Evolutionary conservation across 2,797 vertebrate species (phyloP), one percentile per base, ranked within the genome.

Genomic region (Schizothorax lantsangensis): DNA sequence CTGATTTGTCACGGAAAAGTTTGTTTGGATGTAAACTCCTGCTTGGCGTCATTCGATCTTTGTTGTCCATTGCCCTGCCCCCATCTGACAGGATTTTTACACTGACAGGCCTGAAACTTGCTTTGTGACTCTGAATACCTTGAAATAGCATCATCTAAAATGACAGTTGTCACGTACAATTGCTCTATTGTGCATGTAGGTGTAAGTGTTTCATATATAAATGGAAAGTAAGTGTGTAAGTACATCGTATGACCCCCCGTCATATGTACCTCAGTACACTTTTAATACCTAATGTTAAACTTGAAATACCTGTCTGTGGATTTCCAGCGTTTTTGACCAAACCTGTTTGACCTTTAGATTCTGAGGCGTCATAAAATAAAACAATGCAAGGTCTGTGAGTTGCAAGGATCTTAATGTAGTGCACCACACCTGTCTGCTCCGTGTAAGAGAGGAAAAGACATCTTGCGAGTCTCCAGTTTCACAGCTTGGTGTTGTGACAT

Each of bases 401-500:
- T 68, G 45, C 72, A 6, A 54, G 78, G 54, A 45, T 15, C n/a
- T 10, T 49, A 62, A 86, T 40, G 69, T 72, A 45, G 19, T 49
- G 74, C 36, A n/a, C 80, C 84, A 68, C 49, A 83, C 74, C 85
- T 81, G 77, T 84, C 73, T 84, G 17, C 74, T 68, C 79, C n/a
- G 64, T 21, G 62, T 17, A 57, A 30, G 12, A 17, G 17, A 57
- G 45, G 45, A 12, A 73, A 74, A 40, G 82, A 72, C 69, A 52
- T 75, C 47, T 33, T 66, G 6, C 15, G 6, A 52, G 75, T 45
- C 59, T 86, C 11, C 57, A 87, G 86, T 91, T 87, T 92, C 81
- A 69, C 75, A 59, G 87, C 89, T 93, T 91, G 88, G 66, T 59
- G 66, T 15, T 73, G 45, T 91, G 89, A 92, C 89, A 89, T 92